phyloP scores from a whole-genome alignment of 2,797 vertebrate genomes.

The Molossus alvarezi region DNA sequence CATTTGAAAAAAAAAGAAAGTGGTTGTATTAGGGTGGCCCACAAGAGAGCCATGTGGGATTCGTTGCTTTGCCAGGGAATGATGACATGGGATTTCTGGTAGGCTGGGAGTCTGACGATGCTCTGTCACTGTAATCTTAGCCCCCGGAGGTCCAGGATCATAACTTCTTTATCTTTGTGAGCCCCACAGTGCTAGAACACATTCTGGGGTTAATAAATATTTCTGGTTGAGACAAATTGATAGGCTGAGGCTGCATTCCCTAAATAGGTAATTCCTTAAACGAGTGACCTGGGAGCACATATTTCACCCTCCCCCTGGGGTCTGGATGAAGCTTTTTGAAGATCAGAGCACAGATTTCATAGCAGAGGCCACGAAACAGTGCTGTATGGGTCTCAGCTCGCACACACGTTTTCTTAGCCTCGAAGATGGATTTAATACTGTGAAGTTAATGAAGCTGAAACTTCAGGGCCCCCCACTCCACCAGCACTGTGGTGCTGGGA shows the following conservation, averaged over 20 bases:
- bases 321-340: neutral
- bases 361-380: neutral
- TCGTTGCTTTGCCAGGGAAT: neutral
- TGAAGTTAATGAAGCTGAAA: neutral
- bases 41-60: slow-evolving; percentile 37
- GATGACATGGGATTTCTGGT: slow-evolving; percentile 21
- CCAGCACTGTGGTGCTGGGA: neutral
- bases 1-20: slow-evolving; percentile 52
- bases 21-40: neutral
- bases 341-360: neutral
- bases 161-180: slow-evolving; percentile 7
- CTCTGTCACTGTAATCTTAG: neutral
- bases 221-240: slow-evolving; percentile 52
- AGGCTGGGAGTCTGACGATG: neutral
- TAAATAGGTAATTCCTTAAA: neutral
- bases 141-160: too few species aligned
- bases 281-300: neutral
- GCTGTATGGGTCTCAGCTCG: neutral
- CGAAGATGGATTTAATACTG: neutral
- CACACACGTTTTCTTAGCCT: neutral
- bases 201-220: slow-evolving; percentile 11
- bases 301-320: neutral
- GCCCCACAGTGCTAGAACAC: neutral
- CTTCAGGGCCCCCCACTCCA: neutral
- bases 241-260: neutral